phyloP scores from a whole-genome alignment of 2,888 invertebrate species.

The Autographa gamma region DNA sequence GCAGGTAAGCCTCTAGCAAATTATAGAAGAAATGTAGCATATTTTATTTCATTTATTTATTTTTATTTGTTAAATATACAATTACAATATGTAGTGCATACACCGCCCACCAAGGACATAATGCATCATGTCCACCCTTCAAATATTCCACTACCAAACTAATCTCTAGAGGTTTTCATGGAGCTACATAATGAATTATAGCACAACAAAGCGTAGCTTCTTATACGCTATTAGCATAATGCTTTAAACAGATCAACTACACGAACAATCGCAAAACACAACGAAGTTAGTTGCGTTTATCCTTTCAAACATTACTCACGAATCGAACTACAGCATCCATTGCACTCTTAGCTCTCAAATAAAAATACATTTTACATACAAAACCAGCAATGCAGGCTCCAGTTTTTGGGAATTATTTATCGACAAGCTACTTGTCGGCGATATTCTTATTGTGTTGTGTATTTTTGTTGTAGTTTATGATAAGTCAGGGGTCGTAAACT shows the following conservation, averaged over 20 bases:
- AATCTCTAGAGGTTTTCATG: too few relatives aligned
- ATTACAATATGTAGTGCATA: too few relatives aligned
- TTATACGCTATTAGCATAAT: conserved; percentile 20
- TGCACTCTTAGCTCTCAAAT: neutral
- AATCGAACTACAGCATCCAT: neutral
- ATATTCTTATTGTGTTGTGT: neutral
- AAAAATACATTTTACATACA: rapidly evolving
- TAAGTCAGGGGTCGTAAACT: conserved; percentile 74
- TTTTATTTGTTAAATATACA: too few relatives aligned
- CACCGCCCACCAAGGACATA: too few relatives aligned
- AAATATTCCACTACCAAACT: too few relatives aligned
- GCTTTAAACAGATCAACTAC: conserved; percentile 19
- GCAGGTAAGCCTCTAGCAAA: too few relatives aligned
- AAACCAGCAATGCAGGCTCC: neutral
- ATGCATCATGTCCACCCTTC: too few relatives aligned
- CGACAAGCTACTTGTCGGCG: neutral
- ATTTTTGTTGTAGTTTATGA: conserved; percentile 25
- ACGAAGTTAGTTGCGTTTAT: conserved; percentile 37
- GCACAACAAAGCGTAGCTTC: conserved; percentile 7
- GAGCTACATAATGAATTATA: too few relatives aligned
- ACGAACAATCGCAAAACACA: conserved; percentile 38
- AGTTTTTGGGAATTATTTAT: neutral
- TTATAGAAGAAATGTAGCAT: too few relatives aligned
- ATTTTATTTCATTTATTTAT: too few relatives aligned
- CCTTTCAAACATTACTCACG: neutral